Evolutionary conservation across 2,113 vertebrate species (phyloP).

Genomic region (Melospiza georgiana): DNA sequence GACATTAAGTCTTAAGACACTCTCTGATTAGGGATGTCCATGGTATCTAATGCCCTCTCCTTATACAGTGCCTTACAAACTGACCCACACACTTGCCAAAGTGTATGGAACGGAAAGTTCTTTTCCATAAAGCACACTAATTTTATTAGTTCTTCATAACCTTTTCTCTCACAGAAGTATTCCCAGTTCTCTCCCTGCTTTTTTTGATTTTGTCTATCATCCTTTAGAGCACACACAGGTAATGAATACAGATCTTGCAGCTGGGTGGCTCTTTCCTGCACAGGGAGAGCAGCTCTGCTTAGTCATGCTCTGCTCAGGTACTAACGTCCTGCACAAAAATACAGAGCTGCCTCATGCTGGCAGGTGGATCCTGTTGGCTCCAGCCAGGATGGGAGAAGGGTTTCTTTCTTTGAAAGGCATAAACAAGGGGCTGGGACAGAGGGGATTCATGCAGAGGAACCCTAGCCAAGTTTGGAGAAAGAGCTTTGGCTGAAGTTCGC

Average conservation of each 20-base stretch:
- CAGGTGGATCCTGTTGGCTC: not conserved
- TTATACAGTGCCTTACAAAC: not conserved
- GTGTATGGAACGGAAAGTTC: not conserved
- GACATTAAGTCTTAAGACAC: not conserved
- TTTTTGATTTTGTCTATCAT: not conserved
- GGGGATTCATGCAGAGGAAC: not conserved
- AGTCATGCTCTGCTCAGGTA: not conserved
- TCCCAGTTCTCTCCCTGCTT: not conserved
- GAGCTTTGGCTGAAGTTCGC: constrained; percentile 16
- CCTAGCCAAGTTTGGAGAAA: constrained; percentile 33
- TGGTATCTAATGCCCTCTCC: not conserved
- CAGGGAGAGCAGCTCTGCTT: not conserved
- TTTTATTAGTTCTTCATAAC: not conserved
- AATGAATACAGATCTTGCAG: not conserved
- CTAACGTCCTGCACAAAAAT: not conserved
- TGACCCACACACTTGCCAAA: not conserved
- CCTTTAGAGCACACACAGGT: fast-evolving
- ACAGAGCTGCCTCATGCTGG: not conserved
- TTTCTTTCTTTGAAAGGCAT: not conserved
- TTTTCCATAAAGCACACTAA: not conserved
- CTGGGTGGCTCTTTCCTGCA: not conserved
- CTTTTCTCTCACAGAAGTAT: not conserved
- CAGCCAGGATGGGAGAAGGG: not conserved
- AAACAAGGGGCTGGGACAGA: not conserved
- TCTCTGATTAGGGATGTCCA: not conserved